Conservation (phyloP, 2,888 invertebrate genomes). For the Barypeithes pellucidus region DNA sequence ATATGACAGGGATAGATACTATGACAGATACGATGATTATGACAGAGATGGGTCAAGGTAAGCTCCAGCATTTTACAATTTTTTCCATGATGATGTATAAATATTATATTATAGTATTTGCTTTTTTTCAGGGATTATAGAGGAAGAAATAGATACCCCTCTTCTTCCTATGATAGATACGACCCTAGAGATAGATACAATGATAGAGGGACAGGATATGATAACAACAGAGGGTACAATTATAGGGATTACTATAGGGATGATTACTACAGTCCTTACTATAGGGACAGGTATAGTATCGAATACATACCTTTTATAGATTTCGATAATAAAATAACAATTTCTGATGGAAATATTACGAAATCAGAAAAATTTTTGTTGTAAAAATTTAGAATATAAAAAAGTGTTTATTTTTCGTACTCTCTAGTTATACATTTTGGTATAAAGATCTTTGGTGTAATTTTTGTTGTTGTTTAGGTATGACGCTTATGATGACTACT, state of each 20-base stretch:
- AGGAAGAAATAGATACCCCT: slow-evolving; percentile 48
- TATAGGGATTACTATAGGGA: slow-evolving; percentile 67
- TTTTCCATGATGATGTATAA: neutral
- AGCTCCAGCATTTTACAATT: neutral
- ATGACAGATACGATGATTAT: slow-evolving; percentile 55
- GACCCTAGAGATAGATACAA: slow-evolving; percentile 55
- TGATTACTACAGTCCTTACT: slow-evolving; percentile 43
- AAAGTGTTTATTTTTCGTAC: no score
- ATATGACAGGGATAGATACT: slow-evolving; percentile 61
- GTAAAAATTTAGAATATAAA: no score
- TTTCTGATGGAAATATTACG: no score
- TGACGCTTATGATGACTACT: slow-evolving; percentile 74
- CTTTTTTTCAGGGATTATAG: slow-evolving; percentile 62
- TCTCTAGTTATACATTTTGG: no score
- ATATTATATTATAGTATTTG: no score
- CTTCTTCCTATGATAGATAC: slow-evolving; percentile 52
- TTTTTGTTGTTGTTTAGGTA: slow-evolving; percentile 34
- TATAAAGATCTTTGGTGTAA: neutral
- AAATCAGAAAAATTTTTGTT: no score
- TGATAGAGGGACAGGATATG: slow-evolving; percentile 63
- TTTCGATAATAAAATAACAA: no score
- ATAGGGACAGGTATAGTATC: slow-evolving; percentile 50
- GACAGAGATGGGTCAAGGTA: slow-evolving; percentile 56
- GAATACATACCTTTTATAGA: neutral
- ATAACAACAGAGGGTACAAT: slow-evolving; percentile 69